phyloP scores from a whole-genome alignment of 2,797 vertebrate genomes.

The Fringilla coelebs region DNA sequence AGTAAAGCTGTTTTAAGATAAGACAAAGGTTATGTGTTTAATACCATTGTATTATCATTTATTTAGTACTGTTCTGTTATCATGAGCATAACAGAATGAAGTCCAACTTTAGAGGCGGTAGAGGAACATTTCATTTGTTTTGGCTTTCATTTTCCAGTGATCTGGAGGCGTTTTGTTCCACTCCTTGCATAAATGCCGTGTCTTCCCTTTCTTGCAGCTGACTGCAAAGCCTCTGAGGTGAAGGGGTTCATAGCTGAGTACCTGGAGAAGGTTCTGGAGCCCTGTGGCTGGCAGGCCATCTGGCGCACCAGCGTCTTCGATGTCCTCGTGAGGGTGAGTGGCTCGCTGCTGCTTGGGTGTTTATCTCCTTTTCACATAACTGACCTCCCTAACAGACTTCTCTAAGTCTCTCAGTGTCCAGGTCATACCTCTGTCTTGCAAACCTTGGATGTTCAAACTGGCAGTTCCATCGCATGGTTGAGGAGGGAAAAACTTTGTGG shows the following conservation, averaged over 20 bases:
- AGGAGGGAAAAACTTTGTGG: neutral
- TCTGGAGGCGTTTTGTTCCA: neutral
- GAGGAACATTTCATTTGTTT: neutral
- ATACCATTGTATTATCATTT: neutral
- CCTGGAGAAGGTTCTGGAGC: constrained; percentile 89
- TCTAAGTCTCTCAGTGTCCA: neutral
- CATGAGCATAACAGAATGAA: neutral
- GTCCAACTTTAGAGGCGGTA: neutral
- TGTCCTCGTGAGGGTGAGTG: constrained; percentile 87
- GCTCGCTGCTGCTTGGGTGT: neutral
- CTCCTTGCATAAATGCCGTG: neutral
- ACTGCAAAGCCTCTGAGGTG: constrained; percentile 94
- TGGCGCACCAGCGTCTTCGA: constrained; percentile 90
- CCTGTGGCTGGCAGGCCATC: constrained; percentile 88
- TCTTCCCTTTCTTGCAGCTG: constrained; percentile 76
- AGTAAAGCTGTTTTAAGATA: neutral
- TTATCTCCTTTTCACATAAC: neutral
- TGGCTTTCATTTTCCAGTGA: neutral
- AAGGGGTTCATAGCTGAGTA: constrained; percentile 88
- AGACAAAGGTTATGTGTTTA: neutral
- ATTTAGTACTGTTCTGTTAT: neutral
- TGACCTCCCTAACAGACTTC: neutral
- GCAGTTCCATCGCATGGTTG: neutral
- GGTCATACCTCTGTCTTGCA: neutral
- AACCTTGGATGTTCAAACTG: neutral